These are phyloP conservation scores for Drepanosiphum platanoidis DNA, from an alignment of 2,888 invertebrate genomes.

Conservation along the genomic window DNA sequence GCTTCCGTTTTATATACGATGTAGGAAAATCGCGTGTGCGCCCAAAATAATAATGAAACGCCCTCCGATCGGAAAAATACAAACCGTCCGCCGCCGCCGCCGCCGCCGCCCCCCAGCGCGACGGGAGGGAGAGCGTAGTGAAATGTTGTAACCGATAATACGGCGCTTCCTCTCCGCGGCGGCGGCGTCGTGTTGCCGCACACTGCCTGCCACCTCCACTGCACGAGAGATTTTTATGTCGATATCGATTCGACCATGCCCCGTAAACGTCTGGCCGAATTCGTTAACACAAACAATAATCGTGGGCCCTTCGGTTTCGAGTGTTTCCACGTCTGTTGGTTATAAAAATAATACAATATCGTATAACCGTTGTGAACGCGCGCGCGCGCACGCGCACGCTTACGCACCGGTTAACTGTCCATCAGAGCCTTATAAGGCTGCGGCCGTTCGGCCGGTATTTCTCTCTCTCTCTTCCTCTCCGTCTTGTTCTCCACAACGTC, in stretches of 20 bases:
- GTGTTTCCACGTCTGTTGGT: background rate
- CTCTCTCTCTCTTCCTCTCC: background rate
- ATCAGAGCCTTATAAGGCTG: constrained; percentile 57
- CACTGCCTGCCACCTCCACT: too few relatives aligned
- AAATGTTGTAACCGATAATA: background rate
- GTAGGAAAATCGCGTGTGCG: constrained; percentile 14
- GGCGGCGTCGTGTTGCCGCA: background rate
- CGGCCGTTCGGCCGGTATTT: constrained; percentile 46
- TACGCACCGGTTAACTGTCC: constrained; percentile 56
- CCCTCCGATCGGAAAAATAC: background rate
- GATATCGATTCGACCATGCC: background rate
- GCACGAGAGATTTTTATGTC: background rate
- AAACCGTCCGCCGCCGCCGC: background rate
- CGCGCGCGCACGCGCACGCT: background rate
- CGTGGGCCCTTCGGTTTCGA: background rate
- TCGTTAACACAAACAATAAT: background rate
- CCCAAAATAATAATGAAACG: constrained; percentile 19
- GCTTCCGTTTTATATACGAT: background rate
- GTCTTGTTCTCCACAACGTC: constrained; percentile 32
- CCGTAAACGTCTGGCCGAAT: background rate
- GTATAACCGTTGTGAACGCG: constrained; percentile 36
- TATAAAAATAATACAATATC: constrained; percentile 14
- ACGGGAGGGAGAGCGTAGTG: too few relatives aligned
- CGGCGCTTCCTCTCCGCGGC: background rate
- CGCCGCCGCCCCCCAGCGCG: background rate